phyloP scores from a whole-genome alignment of 1,140 invertebrate species.

The Charaxes varanes region DNA sequence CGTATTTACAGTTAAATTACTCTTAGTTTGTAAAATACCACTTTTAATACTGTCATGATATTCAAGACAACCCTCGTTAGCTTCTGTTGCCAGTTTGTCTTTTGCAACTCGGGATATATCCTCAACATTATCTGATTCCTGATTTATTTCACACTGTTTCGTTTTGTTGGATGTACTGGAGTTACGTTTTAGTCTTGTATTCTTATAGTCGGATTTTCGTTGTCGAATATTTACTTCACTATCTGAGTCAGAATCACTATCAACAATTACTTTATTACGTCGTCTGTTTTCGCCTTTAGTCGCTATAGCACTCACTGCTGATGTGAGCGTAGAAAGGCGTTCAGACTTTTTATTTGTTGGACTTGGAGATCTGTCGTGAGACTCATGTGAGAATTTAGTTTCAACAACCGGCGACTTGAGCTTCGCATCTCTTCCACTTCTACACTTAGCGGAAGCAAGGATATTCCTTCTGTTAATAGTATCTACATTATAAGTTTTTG shows the following conservation, averaged over 20 bases:
- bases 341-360: slow-evolving; percentile 61
- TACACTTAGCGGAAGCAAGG: slow-evolving; percentile 87
- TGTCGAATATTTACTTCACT: slow-evolving; percentile 53
- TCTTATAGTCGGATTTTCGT: slow-evolving; percentile 64
- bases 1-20: background rate
- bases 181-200: slow-evolving; percentile 62
- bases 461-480: slow-evolving; percentile 91
- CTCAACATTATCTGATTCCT: slow-evolving; percentile 38
- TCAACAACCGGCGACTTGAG: slow-evolving; percentile 81
- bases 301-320: slow-evolving; percentile 60
- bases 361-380: slow-evolving; percentile 56
- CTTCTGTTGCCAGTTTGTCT: slow-evolving; percentile 47
- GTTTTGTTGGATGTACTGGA: slow-evolving; percentile 51
- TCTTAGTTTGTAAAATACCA: slow-evolving; percentile 15
- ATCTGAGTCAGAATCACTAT: slow-evolving; percentile 70
- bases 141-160: slow-evolving; percentile 41
- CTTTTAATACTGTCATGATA: slow-evolving; percentile 14
- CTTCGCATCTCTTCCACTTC: slow-evolving; percentile 82
- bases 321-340: slow-evolving; percentile 69
- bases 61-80: slow-evolving; percentile 40
- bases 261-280: slow-evolving; percentile 60
- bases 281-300: slow-evolving; percentile 71
- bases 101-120: slow-evolving; percentile 40
- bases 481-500: slow-evolving; percentile 86
- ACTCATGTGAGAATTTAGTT: slow-evolving; percentile 76